Conservation (phyloP, 2,113 vertebrate species). For the Epinephelus fuscoguttatus region DNA sequence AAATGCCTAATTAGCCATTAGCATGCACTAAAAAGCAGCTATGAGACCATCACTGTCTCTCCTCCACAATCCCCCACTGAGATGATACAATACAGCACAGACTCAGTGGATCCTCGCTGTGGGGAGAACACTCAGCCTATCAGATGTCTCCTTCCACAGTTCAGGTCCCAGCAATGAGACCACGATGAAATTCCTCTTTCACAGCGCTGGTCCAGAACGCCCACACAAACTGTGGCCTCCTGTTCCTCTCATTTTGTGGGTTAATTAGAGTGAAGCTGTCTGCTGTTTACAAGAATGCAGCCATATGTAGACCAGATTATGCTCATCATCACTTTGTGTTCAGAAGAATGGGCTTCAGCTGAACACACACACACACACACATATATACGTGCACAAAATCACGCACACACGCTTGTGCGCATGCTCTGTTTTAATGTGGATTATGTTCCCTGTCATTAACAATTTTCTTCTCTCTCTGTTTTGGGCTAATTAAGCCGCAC, state of each 20-base stretch:
- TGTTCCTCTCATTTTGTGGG: conserved; percentile 80
- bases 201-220: conserved; percentile 28
- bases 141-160: conserved; percentile 52
- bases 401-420: background rate
- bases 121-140: conserved; percentile 52
- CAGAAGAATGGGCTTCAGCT: conserved; percentile 30
- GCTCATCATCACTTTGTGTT: conserved; percentile 54
- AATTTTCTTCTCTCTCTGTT: conserved; percentile 61
- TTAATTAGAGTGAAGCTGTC: conserved; percentile 85
- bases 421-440: conserved; percentile 38
- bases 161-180: conserved; percentile 57
- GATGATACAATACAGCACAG: conserved; percentile 38
- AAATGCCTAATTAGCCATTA: conserved; percentile 79
- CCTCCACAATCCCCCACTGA: conserved; percentile 49
- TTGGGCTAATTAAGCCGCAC: conserved; percentile 66
- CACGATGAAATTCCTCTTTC: conserved; percentile 47
- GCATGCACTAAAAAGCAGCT: conserved; percentile 66
- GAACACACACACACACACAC: conserved; percentile 1
- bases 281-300: conserved; percentile 77
- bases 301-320: conserved; percentile 81
- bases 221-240: conserved; percentile 79
- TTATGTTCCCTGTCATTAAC: conserved; percentile 55
- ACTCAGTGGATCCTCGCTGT: conserved; percentile 36
- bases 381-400: background rate
- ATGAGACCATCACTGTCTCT: conserved; percentile 58